These are phyloP conservation scores for Paragorgia papillata DNA, from an alignment of 92 coral and sea anemone genomes.

Conservation along the genomic window DNA sequence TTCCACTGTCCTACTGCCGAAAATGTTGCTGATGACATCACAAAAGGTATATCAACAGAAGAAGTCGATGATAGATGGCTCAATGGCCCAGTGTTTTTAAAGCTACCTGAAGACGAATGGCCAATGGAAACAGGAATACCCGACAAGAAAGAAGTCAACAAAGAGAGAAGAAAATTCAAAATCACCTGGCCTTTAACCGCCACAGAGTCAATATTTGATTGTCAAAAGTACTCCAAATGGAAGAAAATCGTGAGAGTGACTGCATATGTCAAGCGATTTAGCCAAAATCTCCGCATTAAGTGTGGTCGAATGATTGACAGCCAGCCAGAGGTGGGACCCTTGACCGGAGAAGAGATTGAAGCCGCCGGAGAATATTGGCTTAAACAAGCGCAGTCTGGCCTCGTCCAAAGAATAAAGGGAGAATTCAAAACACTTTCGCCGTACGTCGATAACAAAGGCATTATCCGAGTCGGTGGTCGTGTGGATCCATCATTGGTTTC, in stretches of 20 bases:
- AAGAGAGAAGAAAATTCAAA: slow-evolving; percentile 38
- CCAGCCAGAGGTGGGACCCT: slow-evolving; percentile 20
- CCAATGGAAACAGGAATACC: slow-evolving; percentile 50
- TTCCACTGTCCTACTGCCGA: slow-evolving; percentile 46
- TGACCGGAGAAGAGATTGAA: slow-evolving; percentile 25
- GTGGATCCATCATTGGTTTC: slow-evolving; percentile 61
- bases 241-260: slow-evolving; percentile 21
- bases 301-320: background rate
- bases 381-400: slow-evolving; percentile 38
- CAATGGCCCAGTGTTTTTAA: slow-evolving; percentile 57
- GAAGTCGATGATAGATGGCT: slow-evolving; percentile 68
- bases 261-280: slow-evolving; percentile 1
- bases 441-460: slow-evolving; percentile 54
- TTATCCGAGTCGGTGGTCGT: slow-evolving; percentile 67
- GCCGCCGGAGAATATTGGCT: slow-evolving; percentile 51
- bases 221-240: slow-evolving; percentile 19
- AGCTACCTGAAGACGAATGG: slow-evolving; percentile 55
- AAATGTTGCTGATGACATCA: slow-evolving; percentile 65
- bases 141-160: no score
- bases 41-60: slow-evolving; percentile 59
- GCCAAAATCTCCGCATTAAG: slow-evolving; percentile 18
- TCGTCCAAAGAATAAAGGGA: slow-evolving; percentile 39
- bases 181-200: slow-evolving; percentile 50
- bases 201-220: no score
- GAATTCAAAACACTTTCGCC: slow-evolving; percentile 46